Evolutionary conservation across 2,113 vertebrate genomes (phyloP), one percentile per base, ranked within the genome.

Genomic region (Manacus vitellinus): DNA sequence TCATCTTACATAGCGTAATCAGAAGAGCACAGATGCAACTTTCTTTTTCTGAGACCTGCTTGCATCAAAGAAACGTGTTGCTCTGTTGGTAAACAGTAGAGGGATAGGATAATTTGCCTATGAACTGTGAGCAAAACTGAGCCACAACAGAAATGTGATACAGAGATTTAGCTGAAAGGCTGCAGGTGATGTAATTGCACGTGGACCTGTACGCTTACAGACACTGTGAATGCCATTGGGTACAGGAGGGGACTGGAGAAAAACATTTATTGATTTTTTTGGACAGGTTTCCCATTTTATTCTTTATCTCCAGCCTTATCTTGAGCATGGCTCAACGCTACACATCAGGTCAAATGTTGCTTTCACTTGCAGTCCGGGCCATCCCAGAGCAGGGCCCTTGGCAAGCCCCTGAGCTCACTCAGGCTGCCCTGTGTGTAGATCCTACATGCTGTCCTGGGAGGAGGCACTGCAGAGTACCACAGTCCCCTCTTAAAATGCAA

Each of bases 361-460:
- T 91, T 78, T 73, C 18, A 7, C 2, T 63, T 54, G n/a, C 1
- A 1, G 28, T 65, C 16, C 1, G 2, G 39, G 43, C 35, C 21
- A 14, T 37, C 43, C 47, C n/a, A 59, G 28, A 30, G 31, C 1
- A 2, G 63, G 54, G 72, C 41, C 27, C 20, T 44, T 37, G n/a
- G 62, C n/a, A 23, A 20, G 46, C 4, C 8, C 47, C 18, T 44
- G 5, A 13, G 11, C 14, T 67, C 24, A 2, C 20, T 63, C 4
- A 8, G 33, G 25, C n/a, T 67, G 35, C 58, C 47, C 21, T 47
- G 18, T 1, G 1, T 31, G 1, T 6, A 7, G 35, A 10, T 81
- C 33, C 20, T 37, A 0, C 0, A 4, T 72, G 67, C 41, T 68
- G 52, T 7, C 1, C 47, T 49, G 3, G 43, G 23, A 33, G 35